Percentiles rank a stretch among this genome's conserved stretches.
These are phyloP conservation scores for Keiferia lycopersicella DNA, from an alignment of 2,888 invertebrate genomes.

Conservation along the genomic window DNA sequence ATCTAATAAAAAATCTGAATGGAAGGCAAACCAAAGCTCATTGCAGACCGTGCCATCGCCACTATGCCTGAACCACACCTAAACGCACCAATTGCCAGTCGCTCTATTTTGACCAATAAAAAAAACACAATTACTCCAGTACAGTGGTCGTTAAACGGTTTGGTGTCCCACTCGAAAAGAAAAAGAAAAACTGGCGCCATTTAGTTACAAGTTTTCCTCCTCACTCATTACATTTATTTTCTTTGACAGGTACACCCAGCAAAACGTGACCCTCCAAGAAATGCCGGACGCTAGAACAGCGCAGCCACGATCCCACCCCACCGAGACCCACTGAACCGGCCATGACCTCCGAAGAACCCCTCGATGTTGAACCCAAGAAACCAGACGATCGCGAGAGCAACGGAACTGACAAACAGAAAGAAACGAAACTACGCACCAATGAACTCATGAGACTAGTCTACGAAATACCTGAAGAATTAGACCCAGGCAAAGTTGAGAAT, in stretches of 20 bases:
- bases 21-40: too few relatives aligned
- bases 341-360: conserved; percentile 76
- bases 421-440: conserved; percentile 53
- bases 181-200: too few relatives aligned
- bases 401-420: conserved; percentile 54
- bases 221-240: conserved; percentile 21
- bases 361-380: conserved; percentile 68
- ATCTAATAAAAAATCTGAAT: too few relatives aligned
- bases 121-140: too few relatives aligned
- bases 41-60: too few relatives aligned
- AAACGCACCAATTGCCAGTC: too few relatives aligned
- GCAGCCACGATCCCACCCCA: conserved; percentile 36
- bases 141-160: too few relatives aligned
- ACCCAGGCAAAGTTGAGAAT: conserved; percentile 60
- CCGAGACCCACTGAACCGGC: conserved; percentile 49
- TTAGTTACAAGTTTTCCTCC: too few relatives aligned
- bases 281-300: conserved; percentile 49
- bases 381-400: conserved; percentile 56
- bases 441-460: conserved; percentile 76
- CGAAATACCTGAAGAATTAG: conserved; percentile 69
- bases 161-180: too few relatives aligned
- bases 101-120: too few relatives aligned
- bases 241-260: conserved; percentile 35
- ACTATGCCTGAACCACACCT: too few relatives aligned
- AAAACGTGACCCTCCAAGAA: conserved; percentile 41